These are phyloP conservation scores for Puffinus mauretanicus DNA, from an alignment of 2,113 vertebrate genomes.

Conservation along the genomic window DNA sequence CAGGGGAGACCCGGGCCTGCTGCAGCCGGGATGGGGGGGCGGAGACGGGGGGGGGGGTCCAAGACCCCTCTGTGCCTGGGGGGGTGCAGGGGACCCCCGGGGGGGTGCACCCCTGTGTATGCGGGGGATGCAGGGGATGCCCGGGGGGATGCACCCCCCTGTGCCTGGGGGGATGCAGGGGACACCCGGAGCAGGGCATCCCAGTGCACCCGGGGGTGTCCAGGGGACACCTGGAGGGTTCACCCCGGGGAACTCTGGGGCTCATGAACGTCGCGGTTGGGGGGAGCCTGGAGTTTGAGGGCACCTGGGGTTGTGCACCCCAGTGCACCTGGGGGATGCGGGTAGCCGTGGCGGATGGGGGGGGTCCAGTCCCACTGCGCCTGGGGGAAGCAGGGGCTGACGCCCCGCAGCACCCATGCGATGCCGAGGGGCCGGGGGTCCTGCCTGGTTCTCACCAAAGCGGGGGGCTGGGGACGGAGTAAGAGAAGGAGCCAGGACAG, in stretches of 20 bases:
- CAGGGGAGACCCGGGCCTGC: neutral
- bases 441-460: neutral
- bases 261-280: fast-evolving
- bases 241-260: neutral
- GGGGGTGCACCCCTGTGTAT: too few relatives aligned
- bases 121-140: neutral
- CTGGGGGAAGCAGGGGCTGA: neutral
- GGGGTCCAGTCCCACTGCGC: too few relatives aligned
- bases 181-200: neutral
- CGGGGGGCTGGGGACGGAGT: neutral
- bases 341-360: neutral
- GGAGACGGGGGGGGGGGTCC: neutral
- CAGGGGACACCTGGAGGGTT: neutral
- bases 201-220: fast-evolving
- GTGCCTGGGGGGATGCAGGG: neutral
- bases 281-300: neutral
- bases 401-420: neutral
- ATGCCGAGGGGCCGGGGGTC: neutral
- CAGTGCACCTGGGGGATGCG: fast-evolving
- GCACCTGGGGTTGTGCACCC: neutral
- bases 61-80: too few relatives aligned
- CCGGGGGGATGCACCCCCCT: too few relatives aligned
- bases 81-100: neutral
- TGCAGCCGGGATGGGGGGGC: neutral
- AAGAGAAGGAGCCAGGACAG: fast-evolving